A percentile compares a stretch with the other conserved stretches of the same genome.
Evolutionary conservation across 1,140 invertebrate genomes (phyloP).

Genomic region (Coptotermes formosanus): DNA sequence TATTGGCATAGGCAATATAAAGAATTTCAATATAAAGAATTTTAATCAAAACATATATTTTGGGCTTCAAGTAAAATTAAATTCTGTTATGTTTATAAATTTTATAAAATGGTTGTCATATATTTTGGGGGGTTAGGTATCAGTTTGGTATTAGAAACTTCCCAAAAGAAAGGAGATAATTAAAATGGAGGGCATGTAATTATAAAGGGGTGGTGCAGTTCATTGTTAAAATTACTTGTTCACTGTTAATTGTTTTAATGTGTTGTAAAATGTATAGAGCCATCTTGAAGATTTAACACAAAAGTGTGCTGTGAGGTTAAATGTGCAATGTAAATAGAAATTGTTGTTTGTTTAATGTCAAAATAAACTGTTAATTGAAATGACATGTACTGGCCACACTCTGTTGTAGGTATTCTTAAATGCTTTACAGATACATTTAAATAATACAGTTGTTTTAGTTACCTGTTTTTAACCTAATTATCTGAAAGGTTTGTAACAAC

Average conservation of each 20-base stretch:
- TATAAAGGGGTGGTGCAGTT: background rate
- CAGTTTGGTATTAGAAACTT: background rate
- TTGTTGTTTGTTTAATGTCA: background rate
- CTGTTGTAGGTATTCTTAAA: background rate
- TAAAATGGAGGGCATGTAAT: background rate
- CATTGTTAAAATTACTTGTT: background rate
- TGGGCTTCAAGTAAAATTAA: background rate
- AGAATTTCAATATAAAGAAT: background rate
- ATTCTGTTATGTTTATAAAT: background rate
- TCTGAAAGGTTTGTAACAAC: too few species aligned
- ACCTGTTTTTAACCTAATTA: too few species aligned
- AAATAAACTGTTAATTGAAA: conserved; percentile 11
- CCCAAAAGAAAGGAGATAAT: background rate
- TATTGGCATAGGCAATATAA: background rate
- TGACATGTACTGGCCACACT: background rate
- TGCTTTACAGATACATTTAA: background rate
- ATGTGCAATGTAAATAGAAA: conserved; percentile 13
- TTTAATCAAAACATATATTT: background rate
- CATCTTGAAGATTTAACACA: background rate
- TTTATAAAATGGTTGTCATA: background rate
- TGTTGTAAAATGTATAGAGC: background rate
- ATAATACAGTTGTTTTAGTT: too few species aligned
- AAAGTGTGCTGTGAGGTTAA: conserved; percentile 18
- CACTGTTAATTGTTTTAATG: conserved; percentile 13
- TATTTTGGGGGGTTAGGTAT: background rate